Base-by-base conservation (phyloP, 1,140 invertebrate species). In the Heliconius melpomene region DNA sequence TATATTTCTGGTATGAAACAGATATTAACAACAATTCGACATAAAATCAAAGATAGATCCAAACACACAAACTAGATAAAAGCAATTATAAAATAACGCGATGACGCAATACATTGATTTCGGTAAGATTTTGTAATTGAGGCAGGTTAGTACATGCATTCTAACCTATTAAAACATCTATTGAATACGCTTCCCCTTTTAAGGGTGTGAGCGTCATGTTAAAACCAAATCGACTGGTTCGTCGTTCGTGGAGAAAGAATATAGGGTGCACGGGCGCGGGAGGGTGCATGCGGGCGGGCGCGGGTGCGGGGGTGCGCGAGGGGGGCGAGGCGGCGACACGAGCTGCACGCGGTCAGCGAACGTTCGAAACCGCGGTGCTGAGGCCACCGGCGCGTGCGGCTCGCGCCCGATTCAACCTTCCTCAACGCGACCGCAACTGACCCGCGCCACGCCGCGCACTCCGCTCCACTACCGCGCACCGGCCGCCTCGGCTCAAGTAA, bases 371-470 rank as follows among this genome's bases (percentile, higher is more conserved):
- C 91, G 80, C 85, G 79, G 89, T 89, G 73, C 16, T 84, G 89
- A 91, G 91, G 91, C 90, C 88, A 78, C 54, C 79, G 79, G 79
- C 79, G 82, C 82, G 75, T 90, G 90, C 89, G 91, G 90, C 91
- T 91, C 89, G 90, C 89, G 90, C 88, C 91, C 91, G 88, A 92
- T 92, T 91, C 91, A 94, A 93, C 92, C 91, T 93, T 92, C 90
- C 92, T 92, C 91, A 93, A 93, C 86, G 89, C 90, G 91, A 94
- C 92, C 90, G 91, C 89, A 91, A 90, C 91, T 94, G 91, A 94
- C 92, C 92, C 88, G 89, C 90, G 83, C 86, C 82, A 78, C 82
- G 82, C 84, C 74, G 82, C 32, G 32, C 32, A 32, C 78, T 29
- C 77, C 74, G 75, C 74, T 74, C 78, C 77, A 74, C 77, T 79